A percentile compares a stretch with the other conserved stretches of the same genome.
Conservation (phyloP, 2,888 invertebrate species). For the Clostera curtula region DNA sequence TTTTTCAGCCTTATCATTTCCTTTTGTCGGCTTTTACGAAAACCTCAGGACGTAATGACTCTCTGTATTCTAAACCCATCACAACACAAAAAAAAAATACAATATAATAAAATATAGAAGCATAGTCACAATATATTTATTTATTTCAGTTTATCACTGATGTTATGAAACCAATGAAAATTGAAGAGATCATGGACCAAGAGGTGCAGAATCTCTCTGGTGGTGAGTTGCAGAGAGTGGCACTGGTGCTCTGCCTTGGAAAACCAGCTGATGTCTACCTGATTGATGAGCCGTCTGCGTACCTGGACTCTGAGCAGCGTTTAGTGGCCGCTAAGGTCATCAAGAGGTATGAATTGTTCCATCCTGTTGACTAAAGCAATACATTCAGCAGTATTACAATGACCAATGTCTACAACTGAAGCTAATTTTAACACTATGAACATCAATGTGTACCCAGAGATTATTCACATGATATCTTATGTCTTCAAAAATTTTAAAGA, state of each 20-base stretch:
- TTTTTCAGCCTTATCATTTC: too few species aligned
- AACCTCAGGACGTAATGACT: too few species aligned
- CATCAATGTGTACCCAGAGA: too few species aligned
- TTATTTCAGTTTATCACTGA: conserved; percentile 91
- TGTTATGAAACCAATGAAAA: conserved; percentile 98
- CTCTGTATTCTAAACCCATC: too few species aligned
- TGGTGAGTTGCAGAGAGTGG: conserved; percentile 98
- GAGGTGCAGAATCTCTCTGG: conserved; percentile 99
- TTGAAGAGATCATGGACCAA: conserved; percentile 98
- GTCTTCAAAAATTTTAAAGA: too few species aligned
- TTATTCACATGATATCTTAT: too few species aligned
- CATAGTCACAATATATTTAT: not conserved
- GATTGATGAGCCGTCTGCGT: conserved; percentile 99
- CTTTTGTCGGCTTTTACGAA: too few species aligned
- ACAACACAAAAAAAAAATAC: too few species aligned
- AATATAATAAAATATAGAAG: not conserved
- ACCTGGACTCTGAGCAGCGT: conserved; percentile 99
- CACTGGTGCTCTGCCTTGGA: conserved; percentile 95
- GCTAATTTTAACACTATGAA: too few species aligned
- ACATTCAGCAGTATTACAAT: too few species aligned
- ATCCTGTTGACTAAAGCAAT: too few species aligned
- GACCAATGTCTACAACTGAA: too few species aligned
- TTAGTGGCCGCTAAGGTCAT: conserved; percentile 99
- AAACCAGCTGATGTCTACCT: conserved; percentile 99
- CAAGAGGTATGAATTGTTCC: conserved; percentile 80